Conservation (phyloP, 92 coral and sea anemone genomes). For the Heteractis magnifica region DNA sequence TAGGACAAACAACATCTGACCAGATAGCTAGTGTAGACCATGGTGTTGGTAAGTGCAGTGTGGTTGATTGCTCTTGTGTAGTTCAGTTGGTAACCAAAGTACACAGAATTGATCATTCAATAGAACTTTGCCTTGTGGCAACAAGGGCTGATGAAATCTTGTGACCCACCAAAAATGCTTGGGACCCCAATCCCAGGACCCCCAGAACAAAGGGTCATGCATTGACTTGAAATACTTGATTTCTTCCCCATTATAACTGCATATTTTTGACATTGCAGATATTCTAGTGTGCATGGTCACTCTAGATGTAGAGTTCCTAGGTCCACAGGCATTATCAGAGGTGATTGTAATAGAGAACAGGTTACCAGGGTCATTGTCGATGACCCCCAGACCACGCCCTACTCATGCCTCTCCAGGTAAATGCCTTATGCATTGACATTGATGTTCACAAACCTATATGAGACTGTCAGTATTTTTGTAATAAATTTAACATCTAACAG, state of each 20-base stretch:
- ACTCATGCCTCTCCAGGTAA: constrained; percentile 20
- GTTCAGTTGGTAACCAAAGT: not conserved
- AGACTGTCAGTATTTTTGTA: not conserved
- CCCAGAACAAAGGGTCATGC: no score
- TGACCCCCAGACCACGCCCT: constrained; percentile 66
- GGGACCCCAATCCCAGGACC: no score
- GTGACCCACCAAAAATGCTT: no score
- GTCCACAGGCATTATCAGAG: constrained; percentile 76
- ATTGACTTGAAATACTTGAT: no score
- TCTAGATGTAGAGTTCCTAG: constrained; percentile 85
- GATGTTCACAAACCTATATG: not conserved
- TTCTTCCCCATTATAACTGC: no score
- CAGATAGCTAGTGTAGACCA: constrained; percentile 79
- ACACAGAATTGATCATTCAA: no score
- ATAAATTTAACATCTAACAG: no score
- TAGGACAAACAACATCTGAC: constrained; percentile 94
- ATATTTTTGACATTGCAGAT: constrained; percentile 44
- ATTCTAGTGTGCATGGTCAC: constrained; percentile 87
- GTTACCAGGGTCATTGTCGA: constrained; percentile 48
- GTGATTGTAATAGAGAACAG: constrained; percentile 80
- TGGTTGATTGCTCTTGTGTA: not conserved
- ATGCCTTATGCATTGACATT: not conserved
- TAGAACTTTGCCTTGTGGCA: no score
- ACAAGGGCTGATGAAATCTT: no score
- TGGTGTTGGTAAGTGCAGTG: constrained; percentile 74